These are phyloP conservation scores for Drosophila monieri DNA, from an alignment of 2,888 invertebrate species.

Conservation along the genomic window DNA sequence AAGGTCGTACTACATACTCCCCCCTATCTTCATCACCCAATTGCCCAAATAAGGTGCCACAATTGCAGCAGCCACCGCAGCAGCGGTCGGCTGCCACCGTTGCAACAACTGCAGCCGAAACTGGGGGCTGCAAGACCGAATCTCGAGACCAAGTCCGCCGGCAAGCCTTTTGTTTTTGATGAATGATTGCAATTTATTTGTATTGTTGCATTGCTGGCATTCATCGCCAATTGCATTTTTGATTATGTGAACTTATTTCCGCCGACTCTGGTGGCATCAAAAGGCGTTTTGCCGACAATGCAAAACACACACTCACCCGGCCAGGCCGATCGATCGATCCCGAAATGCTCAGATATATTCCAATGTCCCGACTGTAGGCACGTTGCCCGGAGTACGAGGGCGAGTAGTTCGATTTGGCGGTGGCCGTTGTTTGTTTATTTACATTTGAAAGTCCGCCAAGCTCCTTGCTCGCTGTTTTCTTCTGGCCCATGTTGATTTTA, in stretches of 20 bases:
- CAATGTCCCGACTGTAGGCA: slow-evolving; percentile 26
- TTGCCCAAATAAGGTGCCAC: slow-evolving; percentile 78
- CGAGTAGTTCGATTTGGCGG: slow-evolving; percentile 35
- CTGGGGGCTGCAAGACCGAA: slow-evolving; percentile 50
- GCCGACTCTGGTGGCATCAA: slow-evolving; percentile 50
- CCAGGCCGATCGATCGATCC: not conserved
- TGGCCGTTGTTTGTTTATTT: slow-evolving; percentile 69
- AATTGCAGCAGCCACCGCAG: slow-evolving; percentile 55
- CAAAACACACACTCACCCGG: slow-evolving; percentile 31
- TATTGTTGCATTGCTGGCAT: slow-evolving; percentile 78
- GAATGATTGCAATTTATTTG: slow-evolving; percentile 78
- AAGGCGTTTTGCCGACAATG: slow-evolving; percentile 60
- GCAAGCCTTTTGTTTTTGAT: slow-evolving; percentile 73
- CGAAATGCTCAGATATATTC: not conserved
- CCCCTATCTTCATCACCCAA: slow-evolving; percentile 41
- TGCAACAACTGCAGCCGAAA: slow-evolving; percentile 51
- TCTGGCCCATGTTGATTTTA: slow-evolving; percentile 70
- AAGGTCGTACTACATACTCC: slow-evolving; percentile 22
- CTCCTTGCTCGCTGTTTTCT: slow-evolving; percentile 44
- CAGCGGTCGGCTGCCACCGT: slow-evolving; percentile 28
- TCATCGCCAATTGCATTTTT: slow-evolving; percentile 70
- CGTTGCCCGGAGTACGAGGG: slow-evolving; percentile 59
- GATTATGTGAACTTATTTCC: slow-evolving; percentile 73
- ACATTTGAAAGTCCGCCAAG: slow-evolving; percentile 74
- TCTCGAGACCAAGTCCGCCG: slow-evolving; percentile 20